phyloP scores from a whole-genome alignment of 2,888 invertebrate genomes.

The Invenusta paracnida region DNA sequence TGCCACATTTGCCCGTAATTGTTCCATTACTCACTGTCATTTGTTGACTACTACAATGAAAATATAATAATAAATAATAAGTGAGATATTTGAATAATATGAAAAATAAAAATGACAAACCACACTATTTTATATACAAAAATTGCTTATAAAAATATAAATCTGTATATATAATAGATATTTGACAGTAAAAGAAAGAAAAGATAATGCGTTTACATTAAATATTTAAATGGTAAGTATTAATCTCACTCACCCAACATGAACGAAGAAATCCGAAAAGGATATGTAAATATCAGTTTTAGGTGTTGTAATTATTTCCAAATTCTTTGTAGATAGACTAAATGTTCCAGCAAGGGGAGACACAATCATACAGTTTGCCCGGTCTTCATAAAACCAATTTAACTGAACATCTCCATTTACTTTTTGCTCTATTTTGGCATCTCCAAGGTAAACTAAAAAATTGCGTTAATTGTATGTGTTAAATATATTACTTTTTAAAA shows the following conservation, averaged over 20 bases:
- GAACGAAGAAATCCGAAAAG: conserved; percentile 37
- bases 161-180: too few species aligned
- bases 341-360: conserved; percentile 42
- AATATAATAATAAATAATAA: neutral
- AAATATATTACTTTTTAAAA: neutral
- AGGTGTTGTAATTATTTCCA: conserved; percentile 44
- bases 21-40: conserved; percentile 39
- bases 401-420: conserved; percentile 40
- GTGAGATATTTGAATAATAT: too few species aligned
- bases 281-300: conserved; percentile 42
- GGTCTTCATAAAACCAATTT: conserved; percentile 43
- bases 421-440: conserved; percentile 40
- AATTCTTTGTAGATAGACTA: conserved; percentile 42
- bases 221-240: too few species aligned
- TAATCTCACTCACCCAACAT: conserved; percentile 41
- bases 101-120: too few species aligned
- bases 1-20: neutral
- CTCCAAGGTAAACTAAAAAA: conserved; percentile 37
- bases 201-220: too few species aligned
- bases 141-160: too few species aligned
- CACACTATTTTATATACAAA: too few species aligned
- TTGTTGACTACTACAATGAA: conserved; percentile 30
- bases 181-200: neutral
- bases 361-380: conserved; percentile 43
- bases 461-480: too few species aligned